phyloP scores from a whole-genome alignment of 2,797 vertebrate species.

The Neosalanx taihuensis region DNA sequence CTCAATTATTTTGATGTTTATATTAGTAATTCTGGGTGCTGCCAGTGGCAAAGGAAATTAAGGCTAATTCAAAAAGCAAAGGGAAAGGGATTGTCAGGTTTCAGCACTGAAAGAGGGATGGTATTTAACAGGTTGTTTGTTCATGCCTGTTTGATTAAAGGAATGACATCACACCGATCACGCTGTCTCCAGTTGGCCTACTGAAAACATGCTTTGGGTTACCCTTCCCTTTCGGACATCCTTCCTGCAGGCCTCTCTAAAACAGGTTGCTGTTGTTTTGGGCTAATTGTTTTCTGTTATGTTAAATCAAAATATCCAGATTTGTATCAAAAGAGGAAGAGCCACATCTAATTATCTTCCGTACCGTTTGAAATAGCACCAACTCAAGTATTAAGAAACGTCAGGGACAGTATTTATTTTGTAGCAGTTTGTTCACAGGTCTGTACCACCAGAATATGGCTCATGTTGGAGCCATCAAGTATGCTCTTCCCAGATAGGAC shows the following conservation, averaged over 20 bases:
- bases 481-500: conserved; percentile 6
- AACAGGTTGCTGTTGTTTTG: conserved; percentile 14
- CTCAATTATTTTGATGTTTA: background rate
- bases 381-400: too few relatives aligned
- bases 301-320: background rate
- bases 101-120: background rate
- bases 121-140: conserved; percentile 18
- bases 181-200: conserved; percentile 6
- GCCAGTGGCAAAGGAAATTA: conserved; percentile 9
- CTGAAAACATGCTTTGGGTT: conserved; percentile 13
- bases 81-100: conserved; percentile 10
- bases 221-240: background rate
- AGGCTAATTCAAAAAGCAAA: conserved; percentile 14
- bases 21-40: conserved; percentile 10
- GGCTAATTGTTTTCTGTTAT: conserved; percentile 4
- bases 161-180: conserved; percentile 17
- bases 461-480: conserved; percentile 7
- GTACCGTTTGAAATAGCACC: too few relatives aligned
- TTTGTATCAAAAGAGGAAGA: background rate
- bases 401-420: too few relatives aligned
- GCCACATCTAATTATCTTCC: background rate
- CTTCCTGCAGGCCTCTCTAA: conserved; percentile 5
- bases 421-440: too few relatives aligned
- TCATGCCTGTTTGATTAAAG: conserved; percentile 14
- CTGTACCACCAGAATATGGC: too few relatives aligned